Conservation (phyloP, 2,888 invertebrate genomes). For the Frankliniella intonsa region DNA sequence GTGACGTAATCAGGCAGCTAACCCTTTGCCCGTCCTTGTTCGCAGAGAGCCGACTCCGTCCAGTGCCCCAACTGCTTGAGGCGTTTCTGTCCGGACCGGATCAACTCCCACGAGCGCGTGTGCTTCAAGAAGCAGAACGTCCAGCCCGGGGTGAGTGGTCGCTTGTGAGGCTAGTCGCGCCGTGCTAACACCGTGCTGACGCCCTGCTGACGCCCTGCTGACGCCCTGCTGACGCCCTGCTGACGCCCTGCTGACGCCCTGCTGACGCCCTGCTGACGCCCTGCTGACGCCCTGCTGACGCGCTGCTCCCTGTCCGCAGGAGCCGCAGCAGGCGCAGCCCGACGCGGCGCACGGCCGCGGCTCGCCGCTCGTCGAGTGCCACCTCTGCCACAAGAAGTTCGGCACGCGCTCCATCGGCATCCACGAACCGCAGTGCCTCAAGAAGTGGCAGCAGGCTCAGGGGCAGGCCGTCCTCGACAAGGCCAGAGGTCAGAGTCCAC, state of each 20-base stretch:
- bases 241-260: constrained; percentile 27
- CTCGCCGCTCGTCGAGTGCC: constrained; percentile 51
- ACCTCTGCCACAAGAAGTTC: constrained; percentile 62
- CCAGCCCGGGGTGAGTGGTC: neutral
- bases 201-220: neutral
- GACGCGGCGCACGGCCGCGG: constrained; percentile 30
- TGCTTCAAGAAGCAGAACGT: constrained; percentile 11
- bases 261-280: too few relatives aligned
- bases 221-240: neutral
- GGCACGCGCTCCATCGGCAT: constrained; percentile 57
- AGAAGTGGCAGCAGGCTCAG: constrained; percentile 54
- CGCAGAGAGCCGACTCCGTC: constrained; percentile 13
- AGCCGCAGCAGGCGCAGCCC: constrained; percentile 1
- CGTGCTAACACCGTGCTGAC: constrained; percentile 31
- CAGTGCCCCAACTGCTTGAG: constrained; percentile 12
- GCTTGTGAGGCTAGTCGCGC: constrained; percentile 18
- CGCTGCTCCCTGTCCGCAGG: neutral
- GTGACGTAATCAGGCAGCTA: neutral
- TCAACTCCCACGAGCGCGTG: constrained; percentile 15
- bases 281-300: neutral
- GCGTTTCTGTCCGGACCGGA: constrained; percentile 13
- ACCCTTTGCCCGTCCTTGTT: neutral
- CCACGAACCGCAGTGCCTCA: constrained; percentile 63
- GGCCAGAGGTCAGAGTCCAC: constrained; percentile 30
- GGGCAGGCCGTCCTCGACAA: constrained; percentile 22